Conservation (phyloP, 1,140 invertebrate species). For the Magallana ariakensis region DNA sequence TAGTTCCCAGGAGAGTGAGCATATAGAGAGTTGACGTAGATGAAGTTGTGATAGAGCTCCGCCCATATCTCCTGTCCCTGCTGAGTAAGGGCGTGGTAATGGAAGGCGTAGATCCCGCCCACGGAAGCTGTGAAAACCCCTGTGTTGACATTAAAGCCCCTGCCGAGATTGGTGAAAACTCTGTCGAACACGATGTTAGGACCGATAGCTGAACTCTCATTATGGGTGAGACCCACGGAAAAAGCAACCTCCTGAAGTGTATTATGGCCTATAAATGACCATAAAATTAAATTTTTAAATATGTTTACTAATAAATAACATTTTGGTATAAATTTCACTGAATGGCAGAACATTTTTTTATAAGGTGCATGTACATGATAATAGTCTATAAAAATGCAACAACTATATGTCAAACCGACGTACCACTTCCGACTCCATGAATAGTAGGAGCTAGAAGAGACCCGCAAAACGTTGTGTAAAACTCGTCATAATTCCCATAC, state of each 20-base stretch:
- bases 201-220: slow-evolving; percentile 34
- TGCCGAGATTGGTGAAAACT: slow-evolving; percentile 44
- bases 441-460: slow-evolving; percentile 44
- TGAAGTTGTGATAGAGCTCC: slow-evolving; percentile 59
- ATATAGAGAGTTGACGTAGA: slow-evolving; percentile 63
- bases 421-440: not conserved
- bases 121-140: slow-evolving; percentile 47
- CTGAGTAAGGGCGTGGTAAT: slow-evolving; percentile 56
- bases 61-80: slow-evolving; percentile 52
- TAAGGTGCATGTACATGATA: too few species aligned
- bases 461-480: slow-evolving; percentile 49
- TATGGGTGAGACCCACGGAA: slow-evolving; percentile 46
- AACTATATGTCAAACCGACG: not conserved
- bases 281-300: too few species aligned
- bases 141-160: slow-evolving; percentile 13
- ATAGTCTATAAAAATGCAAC: too few species aligned
- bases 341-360: too few species aligned
- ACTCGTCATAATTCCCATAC: slow-evolving; percentile 41
- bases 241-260: slow-evolving; percentile 43
- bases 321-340: too few species aligned
- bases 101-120: slow-evolving; percentile 58
- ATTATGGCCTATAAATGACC: not conserved
- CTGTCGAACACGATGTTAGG: slow-evolving; percentile 42
- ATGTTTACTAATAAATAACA: too few species aligned
- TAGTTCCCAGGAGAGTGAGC: slow-evolving; percentile 58